Evolutionary conservation across 1,140 invertebrate genomes (phyloP).

Genomic region (Drosophila yakuba): DNA sequence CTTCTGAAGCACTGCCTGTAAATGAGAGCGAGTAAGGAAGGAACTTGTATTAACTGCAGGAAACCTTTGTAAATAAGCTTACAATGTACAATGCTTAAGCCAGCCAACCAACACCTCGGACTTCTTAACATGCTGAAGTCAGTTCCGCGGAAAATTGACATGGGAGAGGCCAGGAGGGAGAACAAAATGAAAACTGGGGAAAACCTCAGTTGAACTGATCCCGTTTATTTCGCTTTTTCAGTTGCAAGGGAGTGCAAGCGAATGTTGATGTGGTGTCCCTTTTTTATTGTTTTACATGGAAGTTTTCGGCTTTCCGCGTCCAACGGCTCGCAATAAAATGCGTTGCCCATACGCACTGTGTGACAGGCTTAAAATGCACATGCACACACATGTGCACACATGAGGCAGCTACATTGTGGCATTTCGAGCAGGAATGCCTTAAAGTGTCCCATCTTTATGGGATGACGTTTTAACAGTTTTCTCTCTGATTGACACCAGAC

Average conservation of each 20-base stretch:
- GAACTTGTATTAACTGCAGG: slow-evolving; percentile 52
- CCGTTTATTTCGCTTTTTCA: slow-evolving; percentile 28
- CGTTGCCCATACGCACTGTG: slow-evolving; percentile 57
- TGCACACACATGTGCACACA: slow-evolving; percentile 1
- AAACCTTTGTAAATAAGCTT: slow-evolving; percentile 69
- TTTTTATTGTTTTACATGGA: slow-evolving; percentile 46
- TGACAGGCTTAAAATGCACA: slow-evolving; percentile 47
- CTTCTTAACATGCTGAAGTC: slow-evolving; percentile 5
- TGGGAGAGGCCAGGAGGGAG: slow-evolving; percentile 33
- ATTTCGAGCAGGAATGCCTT: slow-evolving; percentile 18
- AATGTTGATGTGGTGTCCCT: slow-evolving; percentile 23
- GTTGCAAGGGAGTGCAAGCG: slow-evolving; percentile 17
- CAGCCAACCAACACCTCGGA: slow-evolving; percentile 20
- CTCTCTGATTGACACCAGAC: slow-evolving; percentile 32
- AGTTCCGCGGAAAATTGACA: slow-evolving; percentile 50
- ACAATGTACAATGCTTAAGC: slow-evolving; percentile 65
- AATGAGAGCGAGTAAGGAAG: slow-evolving; percentile 31
- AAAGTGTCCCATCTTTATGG: slow-evolving; percentile 45
- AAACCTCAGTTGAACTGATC: slow-evolving; percentile 47
- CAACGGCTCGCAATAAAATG: slow-evolving; percentile 30
- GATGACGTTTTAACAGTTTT: slow-evolving; percentile 50
- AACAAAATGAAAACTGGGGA: slow-evolving; percentile 51
- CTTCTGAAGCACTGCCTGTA: not conserved
- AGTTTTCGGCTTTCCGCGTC: slow-evolving; percentile 7
- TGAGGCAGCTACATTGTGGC: slow-evolving; percentile 34